Evolutionary conservation across 2,113 vertebrate species (phyloP).

Genomic region (Syngnathus scovelli): DNA sequence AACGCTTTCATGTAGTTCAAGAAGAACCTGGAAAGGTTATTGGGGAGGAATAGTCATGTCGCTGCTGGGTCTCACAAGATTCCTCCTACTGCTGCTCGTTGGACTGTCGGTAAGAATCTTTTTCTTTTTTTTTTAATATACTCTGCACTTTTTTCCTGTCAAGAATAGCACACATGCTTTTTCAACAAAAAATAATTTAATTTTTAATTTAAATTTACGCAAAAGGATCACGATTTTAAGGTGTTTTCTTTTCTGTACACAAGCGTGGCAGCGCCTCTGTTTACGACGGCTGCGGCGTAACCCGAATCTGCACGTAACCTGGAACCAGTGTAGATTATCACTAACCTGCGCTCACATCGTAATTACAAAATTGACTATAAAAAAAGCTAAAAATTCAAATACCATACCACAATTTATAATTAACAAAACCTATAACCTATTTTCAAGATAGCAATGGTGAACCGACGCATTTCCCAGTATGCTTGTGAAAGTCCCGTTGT

Average conservation of each 20-base stretch:
- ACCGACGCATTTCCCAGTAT: too few relatives aligned
- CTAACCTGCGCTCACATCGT: too few relatives aligned
- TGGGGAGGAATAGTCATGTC: slow-evolving; percentile 28
- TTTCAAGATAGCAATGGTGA: too few relatives aligned
- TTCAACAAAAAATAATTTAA: not conserved
- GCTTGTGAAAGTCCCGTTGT: too few relatives aligned
- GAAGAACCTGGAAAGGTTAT: not conserved
- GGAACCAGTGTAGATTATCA: too few relatives aligned
- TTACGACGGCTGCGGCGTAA: not conserved
- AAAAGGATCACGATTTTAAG: not conserved
- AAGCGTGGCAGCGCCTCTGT: not conserved
- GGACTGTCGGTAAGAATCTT: slow-evolving; percentile 47
- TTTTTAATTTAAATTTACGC: not conserved
- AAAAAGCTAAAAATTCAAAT: too few relatives aligned
- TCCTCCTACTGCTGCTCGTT: slow-evolving; percentile 20
- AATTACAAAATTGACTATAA: too few relatives aligned
- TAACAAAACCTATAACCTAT: too few relatives aligned
- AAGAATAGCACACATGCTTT: not conserved
- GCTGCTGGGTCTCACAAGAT: slow-evolving; percentile 7
- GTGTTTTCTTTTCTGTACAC: not conserved
- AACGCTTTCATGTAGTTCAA: accelerated
- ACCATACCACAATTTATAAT: too few relatives aligned
- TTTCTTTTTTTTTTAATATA: not conserved
- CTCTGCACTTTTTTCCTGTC: not conserved
- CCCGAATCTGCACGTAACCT: too few relatives aligned